A percentile compares a stretch with the other conserved stretches of the same genome.
These are phyloP conservation scores for Himalopsyche kuldschensis DNA, from an alignment of 2,888 invertebrate species.

Conservation along the genomic window DNA sequence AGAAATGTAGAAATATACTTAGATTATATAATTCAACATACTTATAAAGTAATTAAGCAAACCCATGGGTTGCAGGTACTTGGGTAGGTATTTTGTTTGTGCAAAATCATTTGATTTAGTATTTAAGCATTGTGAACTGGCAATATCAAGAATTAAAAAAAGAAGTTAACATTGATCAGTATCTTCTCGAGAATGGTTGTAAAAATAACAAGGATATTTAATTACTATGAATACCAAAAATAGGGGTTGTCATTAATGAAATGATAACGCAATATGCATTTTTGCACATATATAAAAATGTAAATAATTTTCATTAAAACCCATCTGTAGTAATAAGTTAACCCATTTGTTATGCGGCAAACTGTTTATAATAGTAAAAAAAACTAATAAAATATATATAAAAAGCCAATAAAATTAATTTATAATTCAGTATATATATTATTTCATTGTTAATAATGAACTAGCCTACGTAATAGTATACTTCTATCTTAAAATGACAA, in stretches of 20 bases:
- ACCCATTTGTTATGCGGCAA: neutral
- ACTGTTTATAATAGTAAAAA: neutral
- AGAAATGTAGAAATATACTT: too few species aligned
- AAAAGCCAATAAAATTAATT: neutral
- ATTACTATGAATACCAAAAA: too few species aligned
- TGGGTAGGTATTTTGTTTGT: too few species aligned
- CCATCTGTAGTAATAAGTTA: neutral
- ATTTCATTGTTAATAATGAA: neutral
- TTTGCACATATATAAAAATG: neutral
- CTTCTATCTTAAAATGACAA: constrained; percentile 22
- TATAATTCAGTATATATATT: neutral
- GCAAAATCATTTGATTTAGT: too few species aligned
- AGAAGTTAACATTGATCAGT: too few species aligned
- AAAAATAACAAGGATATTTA: too few species aligned
- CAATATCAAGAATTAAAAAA: too few species aligned
- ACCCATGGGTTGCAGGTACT: too few species aligned
- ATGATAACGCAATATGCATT: neutral
- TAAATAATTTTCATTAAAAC: neutral
- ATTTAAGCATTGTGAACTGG: too few species aligned
- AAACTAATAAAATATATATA: neutral
- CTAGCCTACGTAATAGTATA: neutral
- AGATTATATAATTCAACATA: too few species aligned
- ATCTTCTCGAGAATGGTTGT: too few species aligned
- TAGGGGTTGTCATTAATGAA: neutral
- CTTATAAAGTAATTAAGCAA: too few species aligned